These are phyloP conservation scores for Pomatorhinus ruficollis DNA, from an alignment of 2,113 vertebrate genomes.

Conservation along the genomic window DNA sequence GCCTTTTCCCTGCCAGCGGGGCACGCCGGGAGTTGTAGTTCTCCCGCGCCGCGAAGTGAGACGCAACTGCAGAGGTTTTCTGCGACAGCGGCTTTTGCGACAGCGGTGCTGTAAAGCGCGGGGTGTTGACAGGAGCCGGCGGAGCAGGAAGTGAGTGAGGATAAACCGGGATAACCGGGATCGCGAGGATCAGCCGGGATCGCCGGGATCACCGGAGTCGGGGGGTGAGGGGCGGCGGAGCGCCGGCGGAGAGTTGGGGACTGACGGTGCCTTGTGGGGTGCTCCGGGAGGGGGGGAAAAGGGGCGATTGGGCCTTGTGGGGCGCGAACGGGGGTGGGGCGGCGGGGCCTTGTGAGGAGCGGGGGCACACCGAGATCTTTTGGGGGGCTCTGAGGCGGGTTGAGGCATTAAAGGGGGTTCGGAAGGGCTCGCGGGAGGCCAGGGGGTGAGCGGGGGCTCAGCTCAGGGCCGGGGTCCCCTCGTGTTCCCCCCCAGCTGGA, in stretches of 20 bases:
- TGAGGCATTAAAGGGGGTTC: neutral
- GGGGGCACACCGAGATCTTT: no score
- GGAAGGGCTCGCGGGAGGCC: no score
- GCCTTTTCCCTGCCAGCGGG: neutral
- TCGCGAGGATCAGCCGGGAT: neutral
- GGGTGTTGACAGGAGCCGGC: neutral
- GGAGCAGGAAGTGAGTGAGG: neutral
- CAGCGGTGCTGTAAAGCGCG: neutral
- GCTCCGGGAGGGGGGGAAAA: neutral
- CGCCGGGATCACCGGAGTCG: neutral
- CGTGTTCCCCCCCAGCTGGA: neutral
- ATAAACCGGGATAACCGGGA: neutral
- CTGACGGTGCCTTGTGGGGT: neutral
- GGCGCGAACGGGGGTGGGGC: neutral
- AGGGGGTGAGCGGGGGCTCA: neutral
- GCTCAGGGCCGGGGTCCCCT: neutral
- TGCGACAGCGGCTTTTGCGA: neutral
- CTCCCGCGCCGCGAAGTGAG: neutral
- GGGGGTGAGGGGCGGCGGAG: neutral
- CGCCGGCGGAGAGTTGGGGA: neutral
- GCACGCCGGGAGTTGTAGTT: neutral
- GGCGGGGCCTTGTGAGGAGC: neutral
- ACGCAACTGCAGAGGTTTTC: neutral
- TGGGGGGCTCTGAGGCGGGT: neutral
- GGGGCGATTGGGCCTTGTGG: neutral